Base-by-base conservation (phyloP, 1,140 invertebrate genomes). In the Zaprionus inermis region DNA sequence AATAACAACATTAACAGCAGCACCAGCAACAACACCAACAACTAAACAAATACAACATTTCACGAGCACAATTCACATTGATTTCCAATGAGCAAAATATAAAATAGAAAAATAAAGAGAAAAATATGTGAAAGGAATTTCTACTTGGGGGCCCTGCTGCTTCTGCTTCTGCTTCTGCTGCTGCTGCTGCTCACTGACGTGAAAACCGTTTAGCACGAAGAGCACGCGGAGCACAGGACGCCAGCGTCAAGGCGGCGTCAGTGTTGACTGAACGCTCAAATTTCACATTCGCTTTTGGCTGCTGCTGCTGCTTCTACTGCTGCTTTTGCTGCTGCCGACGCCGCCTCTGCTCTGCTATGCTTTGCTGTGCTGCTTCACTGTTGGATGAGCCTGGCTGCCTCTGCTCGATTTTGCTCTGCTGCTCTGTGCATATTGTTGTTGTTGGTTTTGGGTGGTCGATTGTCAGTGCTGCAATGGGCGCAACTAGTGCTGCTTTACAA, bases 401-500 rank as follows among this genome's bases (percentile, higher is more conserved):
- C 22, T 28, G 34, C 32, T 24, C 38, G 3, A 4, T 4, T n/a
- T n/a, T 60, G 44, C 28, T 57, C 28, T 58, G 34, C 24, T 46
- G 36, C 36, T 38, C 38, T 44, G 49, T 49, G 24, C 52, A 18
- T 11, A 16, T 49, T 18, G 16, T 49, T 34, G 36, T 18, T 52
- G n/a, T 11, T 16, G 18, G 9, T 32, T 34, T 41, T 54, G 30
- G 51, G 55, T 34, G 46, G 32, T 30, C 32, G 49, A 14, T 54
- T 68, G 67, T 49, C 59, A 65, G 73, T 76, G 60, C 60, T 76
- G 73, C 56, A 76, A 72, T 65, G 61, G 68, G 51, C 68, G 68
- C 73, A 76, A 76, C 73, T 76, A 76, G 73, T 76, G 73, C 68
- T 74, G 72, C 66, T 74, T 74, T 74, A 60, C 61, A 65, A 76